A percentile compares a stretch with the other conserved stretches of the same genome.
Conservation (phyloP, 2,888 invertebrate species). For the Buathra laborator region DNA sequence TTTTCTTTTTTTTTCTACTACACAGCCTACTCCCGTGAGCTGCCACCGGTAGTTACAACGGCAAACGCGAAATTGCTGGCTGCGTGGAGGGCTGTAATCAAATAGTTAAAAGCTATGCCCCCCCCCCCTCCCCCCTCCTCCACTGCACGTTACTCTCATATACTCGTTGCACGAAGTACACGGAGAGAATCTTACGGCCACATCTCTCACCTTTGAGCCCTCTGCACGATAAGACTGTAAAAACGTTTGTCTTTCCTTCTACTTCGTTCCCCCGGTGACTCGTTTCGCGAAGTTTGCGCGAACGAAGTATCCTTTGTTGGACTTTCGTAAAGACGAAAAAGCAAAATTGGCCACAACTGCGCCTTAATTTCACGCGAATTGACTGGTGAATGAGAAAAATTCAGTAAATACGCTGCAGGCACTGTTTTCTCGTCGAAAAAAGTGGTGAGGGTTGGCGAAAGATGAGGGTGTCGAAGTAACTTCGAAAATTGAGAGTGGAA, state of each 20-base stretch:
- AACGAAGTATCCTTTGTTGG: conserved; percentile 18
- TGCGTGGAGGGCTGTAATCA: conserved; percentile 81
- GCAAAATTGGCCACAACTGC: not conserved
- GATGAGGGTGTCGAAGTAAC: conserved; percentile 31
- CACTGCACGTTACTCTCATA: conserved; percentile 25
- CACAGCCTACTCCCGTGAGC: not conserved
- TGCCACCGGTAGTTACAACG: conserved; percentile 74
- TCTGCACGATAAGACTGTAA: conserved; percentile 47
- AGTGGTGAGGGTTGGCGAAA: not conserved
- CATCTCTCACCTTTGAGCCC: conserved; percentile 16
- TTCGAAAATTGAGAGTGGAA: conserved; percentile 30
- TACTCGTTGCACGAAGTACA: conserved; percentile 21
- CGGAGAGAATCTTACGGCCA: conserved; percentile 14
- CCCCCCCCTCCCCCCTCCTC: conserved; percentile 21
- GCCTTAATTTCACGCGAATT: not conserved
- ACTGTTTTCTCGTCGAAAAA: not conserved
- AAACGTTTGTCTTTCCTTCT: conserved; percentile 63
- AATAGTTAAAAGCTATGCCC: conserved; percentile 80
- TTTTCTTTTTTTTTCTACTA: not conserved
- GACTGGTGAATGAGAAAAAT: not conserved
- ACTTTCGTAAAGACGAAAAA: not conserved
- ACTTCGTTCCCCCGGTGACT: conserved; percentile 43
- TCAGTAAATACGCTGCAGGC: not conserved
- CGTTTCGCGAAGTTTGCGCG: conserved; percentile 38
- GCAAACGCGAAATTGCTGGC: conserved; percentile 78